Evolutionary conservation across 1,140 invertebrate genomes (phyloP).

Genomic region (Atopsyche davidsoni): DNA sequence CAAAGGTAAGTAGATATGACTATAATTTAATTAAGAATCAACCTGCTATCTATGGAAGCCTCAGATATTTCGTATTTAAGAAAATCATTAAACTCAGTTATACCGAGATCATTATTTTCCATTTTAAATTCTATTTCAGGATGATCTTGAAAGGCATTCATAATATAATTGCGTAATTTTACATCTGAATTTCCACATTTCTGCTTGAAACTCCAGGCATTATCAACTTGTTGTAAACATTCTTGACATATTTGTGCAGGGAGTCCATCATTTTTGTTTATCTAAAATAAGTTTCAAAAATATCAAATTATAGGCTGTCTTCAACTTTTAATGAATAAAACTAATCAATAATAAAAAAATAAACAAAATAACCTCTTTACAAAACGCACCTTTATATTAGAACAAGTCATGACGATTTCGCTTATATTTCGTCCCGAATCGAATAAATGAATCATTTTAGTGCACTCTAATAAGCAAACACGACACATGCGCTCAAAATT

Average conservation of each 20-base stretch:
- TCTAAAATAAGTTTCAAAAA: constrained; percentile 17
- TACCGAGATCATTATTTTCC: constrained; percentile 11
- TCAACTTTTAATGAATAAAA: background rate
- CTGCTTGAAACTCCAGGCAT: constrained; percentile 25
- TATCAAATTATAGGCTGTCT: background rate
- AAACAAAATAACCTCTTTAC: background rate
- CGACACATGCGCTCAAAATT: constrained; percentile 19
- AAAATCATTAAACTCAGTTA: constrained; percentile 12
- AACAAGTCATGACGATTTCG: constrained; percentile 22
- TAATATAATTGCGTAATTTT: constrained; percentile 26
- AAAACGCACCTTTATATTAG: constrained; percentile 18
- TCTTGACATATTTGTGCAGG: constrained; percentile 24
- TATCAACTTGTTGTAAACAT: constrained; percentile 17
- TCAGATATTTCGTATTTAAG: constrained; percentile 16
- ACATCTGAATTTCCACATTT: constrained; percentile 26
- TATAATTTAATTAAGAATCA: background rate
- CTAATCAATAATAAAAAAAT: background rate
- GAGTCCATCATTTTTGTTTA: constrained; percentile 26
- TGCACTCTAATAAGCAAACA: constrained; percentile 10
- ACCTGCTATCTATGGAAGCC: constrained; percentile 5
- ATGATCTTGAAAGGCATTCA: constrained; percentile 3
- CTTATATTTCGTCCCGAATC: constrained; percentile 8
- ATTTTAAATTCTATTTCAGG: constrained; percentile 13
- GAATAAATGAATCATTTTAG: constrained; percentile 19
- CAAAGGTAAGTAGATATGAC: background rate